Conservation (phyloP, 1,140 invertebrate species). For the Zaprionus vittiger region DNA sequence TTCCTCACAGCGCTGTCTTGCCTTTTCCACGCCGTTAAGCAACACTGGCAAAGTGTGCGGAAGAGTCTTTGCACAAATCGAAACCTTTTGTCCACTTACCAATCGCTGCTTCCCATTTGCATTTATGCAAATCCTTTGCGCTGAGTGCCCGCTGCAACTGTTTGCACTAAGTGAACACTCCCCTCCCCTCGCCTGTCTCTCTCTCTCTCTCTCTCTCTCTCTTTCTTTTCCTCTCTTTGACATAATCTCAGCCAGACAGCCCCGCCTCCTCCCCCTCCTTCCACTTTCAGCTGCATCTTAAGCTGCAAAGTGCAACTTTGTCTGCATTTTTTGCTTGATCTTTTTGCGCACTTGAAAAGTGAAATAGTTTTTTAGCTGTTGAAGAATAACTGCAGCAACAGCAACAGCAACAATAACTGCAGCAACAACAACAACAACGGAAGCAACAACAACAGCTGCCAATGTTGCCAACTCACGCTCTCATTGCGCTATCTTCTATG, state of each 20-base stretch:
- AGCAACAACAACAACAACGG: background rate
- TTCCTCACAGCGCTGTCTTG: background rate
- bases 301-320: conserved; percentile 26
- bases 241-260: background rate
- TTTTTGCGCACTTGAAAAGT: conserved; percentile 42
- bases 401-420: conserved; percentile 7
- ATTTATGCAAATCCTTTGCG: conserved; percentile 39
- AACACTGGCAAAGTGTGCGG: background rate
- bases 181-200: background rate
- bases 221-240: background rate
- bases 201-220: background rate
- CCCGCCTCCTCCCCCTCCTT: background rate
- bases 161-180: background rate
- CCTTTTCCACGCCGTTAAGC: background rate
- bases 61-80: conserved; percentile 10
- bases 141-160: conserved; percentile 18
- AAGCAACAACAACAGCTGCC: conserved; percentile 20
- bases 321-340: conserved; percentile 13
- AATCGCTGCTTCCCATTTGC: conserved; percentile 27
- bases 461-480: conserved; percentile 70
- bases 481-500: conserved; percentile 54
- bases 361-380: conserved; percentile 33
- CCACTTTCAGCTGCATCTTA: background rate
- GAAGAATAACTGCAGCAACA: conserved; percentile 10
- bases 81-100: conserved; percentile 12